phyloP scores from a whole-genome alignment of 2,797 vertebrate genomes.

The Eurystomus glaucurus region DNA sequence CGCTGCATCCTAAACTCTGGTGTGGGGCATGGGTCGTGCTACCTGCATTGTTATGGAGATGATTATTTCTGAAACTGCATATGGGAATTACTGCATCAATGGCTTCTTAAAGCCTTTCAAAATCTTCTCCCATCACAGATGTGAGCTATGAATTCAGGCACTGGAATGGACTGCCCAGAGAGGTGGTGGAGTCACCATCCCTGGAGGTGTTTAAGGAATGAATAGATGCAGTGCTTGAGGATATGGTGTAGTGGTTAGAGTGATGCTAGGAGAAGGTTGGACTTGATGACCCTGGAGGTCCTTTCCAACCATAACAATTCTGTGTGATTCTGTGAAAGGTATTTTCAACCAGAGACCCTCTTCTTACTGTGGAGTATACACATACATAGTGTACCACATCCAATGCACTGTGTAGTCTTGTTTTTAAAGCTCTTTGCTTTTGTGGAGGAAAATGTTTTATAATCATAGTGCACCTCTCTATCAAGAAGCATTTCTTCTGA shows the following conservation, averaged over 20 bases:
- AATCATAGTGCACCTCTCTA: neutral
- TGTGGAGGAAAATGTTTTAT: neutral
- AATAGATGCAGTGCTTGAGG: too few relatives aligned
- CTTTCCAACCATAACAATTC: too few relatives aligned
- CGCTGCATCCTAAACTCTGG: neutral
- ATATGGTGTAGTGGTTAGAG: too few relatives aligned
- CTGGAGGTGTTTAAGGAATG: too few relatives aligned
- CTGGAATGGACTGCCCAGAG: too few relatives aligned
- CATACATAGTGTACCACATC: neutral
- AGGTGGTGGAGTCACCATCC: too few relatives aligned
- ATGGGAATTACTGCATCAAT: neutral
- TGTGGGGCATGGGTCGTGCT: fast-evolving
- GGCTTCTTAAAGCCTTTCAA: neutral
- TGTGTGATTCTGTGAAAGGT: too few relatives aligned
- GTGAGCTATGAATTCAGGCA: neutral
- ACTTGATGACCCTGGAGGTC: too few relatives aligned
- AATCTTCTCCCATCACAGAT: neutral
- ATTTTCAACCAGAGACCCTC: neutral
- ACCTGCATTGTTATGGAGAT: neutral
- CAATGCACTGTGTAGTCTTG: neutral
- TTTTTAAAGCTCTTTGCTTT: neutral
- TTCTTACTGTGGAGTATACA: neutral
- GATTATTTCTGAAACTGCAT: neutral
- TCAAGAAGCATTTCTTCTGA: conserved; percentile 8
- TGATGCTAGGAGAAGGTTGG: too few relatives aligned